Evolutionary conservation across 1,140 invertebrate genomes (phyloP).

Genomic region (Myzus persicae): DNA sequence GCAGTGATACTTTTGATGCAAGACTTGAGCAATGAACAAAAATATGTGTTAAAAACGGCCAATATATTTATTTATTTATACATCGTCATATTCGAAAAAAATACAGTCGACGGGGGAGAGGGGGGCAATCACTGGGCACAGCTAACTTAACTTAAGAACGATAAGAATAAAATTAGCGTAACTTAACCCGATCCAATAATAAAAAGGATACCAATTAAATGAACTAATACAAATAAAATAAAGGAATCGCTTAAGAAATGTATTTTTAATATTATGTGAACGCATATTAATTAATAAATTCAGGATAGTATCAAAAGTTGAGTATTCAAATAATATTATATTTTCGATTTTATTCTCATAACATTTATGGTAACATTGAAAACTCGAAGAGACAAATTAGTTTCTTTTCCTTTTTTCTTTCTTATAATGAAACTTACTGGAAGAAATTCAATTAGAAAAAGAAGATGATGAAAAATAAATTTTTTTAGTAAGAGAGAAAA

Average conservation of each 20-base stretch:
- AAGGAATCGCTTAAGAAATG: background rate
- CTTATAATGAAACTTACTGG: constrained; percentile 42
- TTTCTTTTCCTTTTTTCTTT: constrained; percentile 42
- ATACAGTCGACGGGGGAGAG: no score
- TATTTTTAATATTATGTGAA: background rate
- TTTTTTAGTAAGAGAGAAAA: background rate
- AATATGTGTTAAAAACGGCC: no score
- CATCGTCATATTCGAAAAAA: no score
- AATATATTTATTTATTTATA: no score
- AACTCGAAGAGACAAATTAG: constrained; percentile 52
- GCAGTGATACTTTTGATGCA: no score
- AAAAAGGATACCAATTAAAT: background rate
- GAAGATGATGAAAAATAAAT: constrained; percentile 25
- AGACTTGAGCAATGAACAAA: no score
- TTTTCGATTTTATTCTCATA: background rate
- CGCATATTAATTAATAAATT: constrained; percentile 54
- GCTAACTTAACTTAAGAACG: background rate
- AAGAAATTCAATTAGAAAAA: constrained; percentile 52
- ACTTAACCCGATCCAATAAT: constrained; percentile 8
- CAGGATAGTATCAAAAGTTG: constrained; percentile 3
- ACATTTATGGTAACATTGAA: constrained; percentile 22
- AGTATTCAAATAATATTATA: background rate
- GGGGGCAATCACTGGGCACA: no score
- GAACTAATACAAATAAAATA: background rate
- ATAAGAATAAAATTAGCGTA: constrained; percentile 21